Conservation (phyloP, 1,140 invertebrate species). For the Hylaeus anthracinus region DNA sequence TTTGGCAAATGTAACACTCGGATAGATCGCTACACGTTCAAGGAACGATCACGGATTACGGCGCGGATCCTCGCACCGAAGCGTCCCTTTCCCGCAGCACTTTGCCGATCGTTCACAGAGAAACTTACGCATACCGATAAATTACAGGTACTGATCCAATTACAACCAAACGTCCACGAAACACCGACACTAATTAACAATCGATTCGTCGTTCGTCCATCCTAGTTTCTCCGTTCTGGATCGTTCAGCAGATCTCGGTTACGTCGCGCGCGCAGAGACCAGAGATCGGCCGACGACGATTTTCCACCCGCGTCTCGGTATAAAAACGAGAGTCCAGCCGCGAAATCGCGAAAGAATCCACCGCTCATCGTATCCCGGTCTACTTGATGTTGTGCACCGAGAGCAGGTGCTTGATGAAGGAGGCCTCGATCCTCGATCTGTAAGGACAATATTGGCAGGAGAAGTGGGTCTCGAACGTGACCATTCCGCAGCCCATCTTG, state of each 20-base stretch:
- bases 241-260: too few species aligned
- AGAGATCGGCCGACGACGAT: too few species aligned
- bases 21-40: not conserved
- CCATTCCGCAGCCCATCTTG: conserved; percentile 78
- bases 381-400: conserved; percentile 80
- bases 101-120: not conserved
- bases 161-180: not conserved
- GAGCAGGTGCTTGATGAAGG: conserved; percentile 78
- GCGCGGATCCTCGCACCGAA: too few species aligned
- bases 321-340: not conserved
- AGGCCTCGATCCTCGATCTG: conserved; percentile 80
- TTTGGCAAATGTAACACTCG: too few species aligned
- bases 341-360: not conserved
- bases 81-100: too few species aligned
- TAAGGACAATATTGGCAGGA: conserved; percentile 82
- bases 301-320: not conserved
- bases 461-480: conserved; percentile 81
- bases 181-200: not conserved
- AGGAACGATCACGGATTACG: not conserved
- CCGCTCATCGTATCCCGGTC: conserved; percentile 28
- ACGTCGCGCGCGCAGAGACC: too few species aligned
- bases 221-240: too few species aligned
- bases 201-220: not conserved
- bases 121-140: not conserved
- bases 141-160: conserved; percentile 1